Conservation (phyloP, 2,888 invertebrate genomes). For the Drosophila aldrichi region DNA sequence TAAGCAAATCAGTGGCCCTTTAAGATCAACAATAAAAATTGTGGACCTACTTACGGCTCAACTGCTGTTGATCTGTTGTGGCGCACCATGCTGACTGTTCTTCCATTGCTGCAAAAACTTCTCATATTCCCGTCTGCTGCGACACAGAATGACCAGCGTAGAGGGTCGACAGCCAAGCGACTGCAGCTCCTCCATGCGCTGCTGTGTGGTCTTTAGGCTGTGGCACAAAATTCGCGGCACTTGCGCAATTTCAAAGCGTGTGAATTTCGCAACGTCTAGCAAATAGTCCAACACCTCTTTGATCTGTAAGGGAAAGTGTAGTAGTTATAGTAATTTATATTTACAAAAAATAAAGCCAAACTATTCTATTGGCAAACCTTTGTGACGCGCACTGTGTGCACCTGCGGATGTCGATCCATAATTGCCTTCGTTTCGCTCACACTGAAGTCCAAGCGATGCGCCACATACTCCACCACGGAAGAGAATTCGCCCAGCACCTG, state of each 20-base stretch:
- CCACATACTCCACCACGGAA: constrained; percentile 86
- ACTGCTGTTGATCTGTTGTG: not conserved
- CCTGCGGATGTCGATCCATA: constrained; percentile 86
- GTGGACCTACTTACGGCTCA: not conserved
- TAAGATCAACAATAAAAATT: not conserved
- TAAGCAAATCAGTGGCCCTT: constrained; percentile 4
- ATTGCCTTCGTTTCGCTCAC: constrained; percentile 86
- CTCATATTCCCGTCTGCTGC: constrained; percentile 87
- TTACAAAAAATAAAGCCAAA: too few species aligned
- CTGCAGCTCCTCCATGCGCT: constrained; percentile 86
- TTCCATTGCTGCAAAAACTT: constrained; percentile 86
- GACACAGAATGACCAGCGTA: constrained; percentile 87
- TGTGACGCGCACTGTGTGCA: constrained; percentile 86
- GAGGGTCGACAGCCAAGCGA: constrained; percentile 86
- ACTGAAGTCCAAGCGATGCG: constrained; percentile 86
- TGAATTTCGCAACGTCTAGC: constrained; percentile 86
- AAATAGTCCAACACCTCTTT: constrained; percentile 88
- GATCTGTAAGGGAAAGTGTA: constrained; percentile 82
- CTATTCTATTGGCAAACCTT: constrained; percentile 84
- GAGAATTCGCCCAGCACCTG: constrained; percentile 86
- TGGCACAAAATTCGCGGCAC: constrained; percentile 87
- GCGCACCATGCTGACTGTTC: constrained; percentile 29
- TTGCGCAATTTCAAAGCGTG: constrained; percentile 86
- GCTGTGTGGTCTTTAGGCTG: constrained; percentile 87
- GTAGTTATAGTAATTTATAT: not conserved